Conservation (phyloP, 2,797 vertebrate species). For the Falco cherrug region DNA sequence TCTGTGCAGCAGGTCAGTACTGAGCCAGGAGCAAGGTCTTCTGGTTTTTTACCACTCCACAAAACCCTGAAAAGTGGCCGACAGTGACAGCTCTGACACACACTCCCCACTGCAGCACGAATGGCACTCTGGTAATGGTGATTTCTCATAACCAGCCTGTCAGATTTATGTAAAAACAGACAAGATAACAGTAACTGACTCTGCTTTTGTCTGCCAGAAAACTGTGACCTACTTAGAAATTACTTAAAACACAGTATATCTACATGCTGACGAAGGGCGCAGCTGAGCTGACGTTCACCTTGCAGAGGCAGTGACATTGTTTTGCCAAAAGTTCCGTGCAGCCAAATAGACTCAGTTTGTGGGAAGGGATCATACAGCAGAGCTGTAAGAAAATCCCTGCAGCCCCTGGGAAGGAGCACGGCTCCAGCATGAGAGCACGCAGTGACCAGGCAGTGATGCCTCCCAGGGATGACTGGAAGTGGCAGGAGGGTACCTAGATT, state of each 20-base stretch:
- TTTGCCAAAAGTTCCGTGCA: background rate
- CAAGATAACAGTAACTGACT: background rate
- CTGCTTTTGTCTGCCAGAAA: background rate
- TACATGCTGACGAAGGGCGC: background rate
- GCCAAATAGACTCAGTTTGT: background rate
- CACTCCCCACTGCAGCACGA: rapidly evolving
- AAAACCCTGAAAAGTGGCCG: background rate
- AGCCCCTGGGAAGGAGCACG: rapidly evolving
- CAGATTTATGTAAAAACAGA: background rate
- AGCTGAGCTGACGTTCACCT: background rate
- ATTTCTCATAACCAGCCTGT: background rate
- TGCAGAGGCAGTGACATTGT: background rate
- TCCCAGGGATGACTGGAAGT: rapidly evolving
- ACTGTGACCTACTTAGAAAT: background rate
- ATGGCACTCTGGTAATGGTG: background rate
- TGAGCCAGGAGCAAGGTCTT: background rate
- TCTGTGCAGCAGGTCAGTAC: background rate
- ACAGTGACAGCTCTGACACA: background rate
- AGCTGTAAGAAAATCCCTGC: rapidly evolving
- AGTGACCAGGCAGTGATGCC: rapidly evolving
- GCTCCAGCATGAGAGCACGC: rapidly evolving
- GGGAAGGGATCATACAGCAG: background rate
- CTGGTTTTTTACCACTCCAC: too few species aligned
- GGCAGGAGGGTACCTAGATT: too few species aligned
- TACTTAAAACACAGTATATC: background rate